Base-by-base conservation (phyloP, 35 echinoderm and acorn worm genomes). In the Hemicentrotus pulcherrimus region DNA sequence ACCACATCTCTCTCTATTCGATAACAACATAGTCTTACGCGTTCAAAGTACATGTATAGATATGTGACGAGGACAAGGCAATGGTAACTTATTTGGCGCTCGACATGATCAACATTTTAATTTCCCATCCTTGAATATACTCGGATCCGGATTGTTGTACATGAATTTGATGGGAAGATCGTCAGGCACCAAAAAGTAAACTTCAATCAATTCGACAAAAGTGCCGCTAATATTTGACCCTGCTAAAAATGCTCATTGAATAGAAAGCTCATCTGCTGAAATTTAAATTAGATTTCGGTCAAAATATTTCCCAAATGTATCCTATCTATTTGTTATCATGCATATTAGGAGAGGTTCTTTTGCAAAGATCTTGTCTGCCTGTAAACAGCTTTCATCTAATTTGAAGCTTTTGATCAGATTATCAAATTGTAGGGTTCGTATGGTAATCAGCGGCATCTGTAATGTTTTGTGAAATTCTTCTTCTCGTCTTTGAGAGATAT, bases 321-420 rank as follows among this genome's bases (percentile, higher is more conserved):
- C 65, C 65, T 78, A n/a, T 78, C 19, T 28, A n/a, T 78, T 78
- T 78, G 65, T 78, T 78, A 78, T 78, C 65, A 78, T 78, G 19
- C 28, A 78, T 22, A 22, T 78, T 78, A 7, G 65, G 65, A 78
- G 65, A n/a, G 22, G 22, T 78, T 78, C 65, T 24, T 59, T 78
- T 78, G 65, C 65, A 78, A 78, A n/a, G 6, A 5, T 78, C 65
- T 28, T 78, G 65, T 78, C 65, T 78, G 65, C 28, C 22, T 13
- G 65, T 78, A 78, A 78, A 78, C 65, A 28, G 65, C 65, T n/a
- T 78, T 78, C 65, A 78, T 78, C 65, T 78, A 78, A 78, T 78
- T 78, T 78, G 65, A 78, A 78, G 65, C 65, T 78, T 78, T 78
- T 78, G 65, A 78, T 78, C 65, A 78, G 65, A 78, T 78, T 78